These are phyloP conservation scores for Hippopotamyrus pictus DNA, from an alignment of 2,797 vertebrate species.

Conservation along the genomic window DNA sequence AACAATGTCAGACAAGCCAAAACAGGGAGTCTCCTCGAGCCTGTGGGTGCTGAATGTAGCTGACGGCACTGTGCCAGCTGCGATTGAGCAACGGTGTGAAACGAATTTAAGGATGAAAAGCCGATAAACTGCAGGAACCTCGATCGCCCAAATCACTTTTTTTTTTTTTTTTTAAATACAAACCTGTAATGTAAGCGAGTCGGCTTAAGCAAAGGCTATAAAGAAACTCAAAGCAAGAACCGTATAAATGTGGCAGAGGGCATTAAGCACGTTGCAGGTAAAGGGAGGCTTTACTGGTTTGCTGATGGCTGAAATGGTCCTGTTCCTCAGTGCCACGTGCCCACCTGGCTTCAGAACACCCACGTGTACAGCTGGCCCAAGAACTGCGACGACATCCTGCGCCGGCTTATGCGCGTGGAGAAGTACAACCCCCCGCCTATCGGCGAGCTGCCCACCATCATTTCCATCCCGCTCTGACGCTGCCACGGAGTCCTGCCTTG, in stretches of 20 bases:
- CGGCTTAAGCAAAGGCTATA: not conserved
- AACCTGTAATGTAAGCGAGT: not conserved
- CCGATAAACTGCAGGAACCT: not conserved
- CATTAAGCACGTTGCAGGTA: not conserved
- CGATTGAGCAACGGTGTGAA: not conserved
- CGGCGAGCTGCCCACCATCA: slow-evolving; percentile 68
- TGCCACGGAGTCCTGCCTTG: not conserved
- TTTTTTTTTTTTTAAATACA: not conserved
- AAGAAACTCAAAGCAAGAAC: not conserved
- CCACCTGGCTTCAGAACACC: slow-evolving; percentile 72
- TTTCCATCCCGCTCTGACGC: slow-evolving; percentile 65
- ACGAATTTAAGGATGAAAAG: not conserved
- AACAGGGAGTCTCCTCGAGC: not conserved
- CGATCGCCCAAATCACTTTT: not conserved
- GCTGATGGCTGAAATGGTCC: not conserved
- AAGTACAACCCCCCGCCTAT: slow-evolving; percentile 72
- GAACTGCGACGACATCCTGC: slow-evolving; percentile 66
- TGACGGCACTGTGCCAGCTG: not conserved
- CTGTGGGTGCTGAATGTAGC: not conserved
- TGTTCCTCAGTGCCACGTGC: slow-evolving; percentile 61
- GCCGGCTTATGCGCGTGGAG: slow-evolving; percentile 72
- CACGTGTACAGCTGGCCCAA: slow-evolving; percentile 67
- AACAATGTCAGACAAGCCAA: not conserved
- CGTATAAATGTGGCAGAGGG: not conserved
- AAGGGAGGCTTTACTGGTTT: not conserved